Base-by-base conservation (phyloP, 30 jellyfish, hydroid and myxozoan species). In the Catostylus mosaicus region DNA sequence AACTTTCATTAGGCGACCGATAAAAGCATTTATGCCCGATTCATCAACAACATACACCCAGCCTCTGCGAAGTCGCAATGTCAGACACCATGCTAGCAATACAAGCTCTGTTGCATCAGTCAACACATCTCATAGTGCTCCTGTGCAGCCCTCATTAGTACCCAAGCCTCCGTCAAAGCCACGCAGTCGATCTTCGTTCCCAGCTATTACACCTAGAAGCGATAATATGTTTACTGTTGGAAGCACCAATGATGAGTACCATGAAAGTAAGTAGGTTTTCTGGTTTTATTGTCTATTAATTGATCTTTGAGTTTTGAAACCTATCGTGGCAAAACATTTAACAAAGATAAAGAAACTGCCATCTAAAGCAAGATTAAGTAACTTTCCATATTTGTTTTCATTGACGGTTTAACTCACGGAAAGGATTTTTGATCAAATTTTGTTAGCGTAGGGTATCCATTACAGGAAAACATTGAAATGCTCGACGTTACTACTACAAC, bases 61-160 rank as follows among this genome's bases (percentile, higher is more conserved):
- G 35, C 92, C 66, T 22, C 51, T 70, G 63, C 85, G 86, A 10
- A 30, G 62, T 22, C 95, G 95, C 35, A 27, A 26, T 70, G 12
- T 23, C 82, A 84, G 60, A 67, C 75, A 74, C 23, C 72, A 40
- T 20, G 61, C 95, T 32, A 84, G 81, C 75, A 73, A 45, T 52
- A 73, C 95, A 16, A 62, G 88, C 70, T 84, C 95, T 16, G 72
- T 84, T 12, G 85, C 82, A 26, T 84, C 95, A 48, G 95, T 73
- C 43, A 84, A 62, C 47, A 72, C 95, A 2, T 57, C 63, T 47
- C 95, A 84, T 72, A 84, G 95, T 73, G 95, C 95, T n/a, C 95
- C 95, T 23, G 88, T 73, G 84, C 85, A 82, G 80, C 92, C 92
- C 1, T 82, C 92, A 20, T 54, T 68, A 31, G 86, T 57, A 20